phyloP scores from a whole-genome alignment of 2,113 vertebrate genomes.

The Dinomys branickii region DNA sequence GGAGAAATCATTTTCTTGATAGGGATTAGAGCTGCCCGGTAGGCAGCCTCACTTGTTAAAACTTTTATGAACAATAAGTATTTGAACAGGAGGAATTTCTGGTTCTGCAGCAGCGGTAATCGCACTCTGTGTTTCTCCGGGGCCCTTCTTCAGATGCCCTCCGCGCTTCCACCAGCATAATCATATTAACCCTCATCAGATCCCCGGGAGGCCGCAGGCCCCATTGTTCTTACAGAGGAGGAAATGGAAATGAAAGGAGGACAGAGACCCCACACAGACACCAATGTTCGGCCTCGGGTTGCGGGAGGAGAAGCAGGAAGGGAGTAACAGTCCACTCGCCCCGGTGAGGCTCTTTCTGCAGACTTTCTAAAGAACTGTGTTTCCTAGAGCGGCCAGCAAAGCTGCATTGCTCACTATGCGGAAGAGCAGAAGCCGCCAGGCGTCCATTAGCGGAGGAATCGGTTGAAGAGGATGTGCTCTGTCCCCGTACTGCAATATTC shows the following conservation, averaged over 20 bases:
- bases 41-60: conserved; percentile 3
- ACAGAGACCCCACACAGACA: not conserved
- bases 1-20: conserved; percentile 54
- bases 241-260: not conserved
- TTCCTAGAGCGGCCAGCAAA: fast-evolving
- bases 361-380: not conserved
- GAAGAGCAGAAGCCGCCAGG: not conserved
- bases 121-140: not conserved
- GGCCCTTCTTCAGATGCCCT: not conserved
- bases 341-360: not conserved
- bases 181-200: conserved; percentile 12
- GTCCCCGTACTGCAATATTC: not conserved
- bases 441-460: fast-evolving
- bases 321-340: not conserved
- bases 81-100: conserved; percentile 50
- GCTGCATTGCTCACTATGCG: not conserved
- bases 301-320: not conserved
- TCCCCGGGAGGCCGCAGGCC: not conserved
- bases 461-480: not conserved
- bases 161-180: not conserved
- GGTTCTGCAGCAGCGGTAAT: not conserved
- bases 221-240: conserved; percentile 46
- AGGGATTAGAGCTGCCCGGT: conserved; percentile 14
- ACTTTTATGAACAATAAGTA: conserved; percentile 45
- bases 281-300: fast-evolving